These are phyloP conservation scores for Ommatoiulus sabulosus DNA, from an alignment of 2,888 invertebrate genomes.

Conservation along the genomic window DNA sequence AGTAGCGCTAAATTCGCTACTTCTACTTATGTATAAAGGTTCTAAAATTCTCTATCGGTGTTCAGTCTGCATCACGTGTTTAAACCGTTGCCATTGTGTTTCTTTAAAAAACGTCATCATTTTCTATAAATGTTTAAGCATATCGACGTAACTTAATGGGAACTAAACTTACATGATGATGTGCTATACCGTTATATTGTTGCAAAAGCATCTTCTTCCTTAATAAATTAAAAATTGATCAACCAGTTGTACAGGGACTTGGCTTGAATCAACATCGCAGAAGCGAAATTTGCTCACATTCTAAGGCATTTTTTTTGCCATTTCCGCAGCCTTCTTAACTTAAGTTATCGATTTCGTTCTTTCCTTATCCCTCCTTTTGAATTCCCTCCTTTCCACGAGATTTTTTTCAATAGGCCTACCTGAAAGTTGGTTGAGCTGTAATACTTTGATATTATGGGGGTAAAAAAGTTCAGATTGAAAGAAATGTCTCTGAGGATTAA, in stretches of 20 bases:
- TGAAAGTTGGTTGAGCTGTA: conserved; percentile 14
- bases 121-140: neutral
- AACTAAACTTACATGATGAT: neutral
- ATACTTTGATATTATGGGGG: neutral
- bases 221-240: conserved; percentile 9
- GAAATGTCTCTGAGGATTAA: conserved; percentile 27
- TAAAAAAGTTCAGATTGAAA: conserved; percentile 3
- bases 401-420: conserved; percentile 5
- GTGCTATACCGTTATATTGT: neutral
- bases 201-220: neutral
- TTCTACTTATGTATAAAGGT: neutral
- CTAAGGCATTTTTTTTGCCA: neutral
- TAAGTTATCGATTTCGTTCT: neutral
- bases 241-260: neutral
- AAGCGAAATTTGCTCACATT: neutral
- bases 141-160: neutral
- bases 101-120: neutral
- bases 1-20: too few relatives aligned
- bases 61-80: neutral
- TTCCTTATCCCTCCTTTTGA: neutral
- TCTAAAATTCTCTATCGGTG: neutral
- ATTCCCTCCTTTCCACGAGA: neutral
- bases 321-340: neutral
- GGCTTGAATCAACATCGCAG: neutral
- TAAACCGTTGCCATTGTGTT: neutral